These are phyloP conservation scores for Hydrotaea cyrtoneurina DNA, from an alignment of 2,888 invertebrate species.

Conservation along the genomic window DNA sequence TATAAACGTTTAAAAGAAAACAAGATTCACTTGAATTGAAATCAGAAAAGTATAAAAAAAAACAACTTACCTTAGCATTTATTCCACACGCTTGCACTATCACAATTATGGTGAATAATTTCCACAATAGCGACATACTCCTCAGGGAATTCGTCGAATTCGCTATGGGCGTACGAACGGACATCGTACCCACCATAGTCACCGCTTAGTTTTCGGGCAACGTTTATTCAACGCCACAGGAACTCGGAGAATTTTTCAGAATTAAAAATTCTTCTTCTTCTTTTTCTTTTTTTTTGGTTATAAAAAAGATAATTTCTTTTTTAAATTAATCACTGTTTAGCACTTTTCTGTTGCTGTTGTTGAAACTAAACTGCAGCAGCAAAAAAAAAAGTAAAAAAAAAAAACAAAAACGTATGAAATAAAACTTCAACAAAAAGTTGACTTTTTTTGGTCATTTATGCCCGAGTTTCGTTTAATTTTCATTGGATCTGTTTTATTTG, in stretches of 20 bases:
- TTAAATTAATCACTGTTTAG: constrained; percentile 60
- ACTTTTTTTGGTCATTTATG: constrained; percentile 1
- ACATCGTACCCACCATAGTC: constrained; percentile 70
- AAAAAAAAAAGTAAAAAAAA: too few relatives aligned
- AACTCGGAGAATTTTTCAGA: background rate
- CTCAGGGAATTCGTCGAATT: constrained; percentile 55
- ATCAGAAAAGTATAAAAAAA: background rate
- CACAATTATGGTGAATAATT: constrained; percentile 71
- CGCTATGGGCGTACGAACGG: constrained; percentile 67
- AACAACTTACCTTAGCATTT: constrained; percentile 72
- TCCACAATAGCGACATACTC: constrained; percentile 70
- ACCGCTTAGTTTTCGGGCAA: constrained; percentile 33
- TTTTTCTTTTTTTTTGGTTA: background rate
- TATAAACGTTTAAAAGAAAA: too few relatives aligned
- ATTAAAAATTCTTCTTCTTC: constrained; percentile 7
- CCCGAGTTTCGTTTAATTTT: background rate
- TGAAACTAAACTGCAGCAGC: constrained; percentile 61
- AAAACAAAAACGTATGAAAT: constrained; percentile 7
- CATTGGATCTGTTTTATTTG: constrained; percentile 16
- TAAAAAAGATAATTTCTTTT: background rate
- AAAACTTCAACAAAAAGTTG: constrained; percentile 9
- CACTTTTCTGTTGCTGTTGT: constrained; percentile 56
- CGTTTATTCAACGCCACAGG: constrained; percentile 5
- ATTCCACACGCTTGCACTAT: constrained; percentile 72
- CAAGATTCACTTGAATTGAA: too few relatives aligned